Evolutionary conservation across 92 coral and sea anemone genomes (phyloP).

Genomic region (Actinostola sp.): DNA sequence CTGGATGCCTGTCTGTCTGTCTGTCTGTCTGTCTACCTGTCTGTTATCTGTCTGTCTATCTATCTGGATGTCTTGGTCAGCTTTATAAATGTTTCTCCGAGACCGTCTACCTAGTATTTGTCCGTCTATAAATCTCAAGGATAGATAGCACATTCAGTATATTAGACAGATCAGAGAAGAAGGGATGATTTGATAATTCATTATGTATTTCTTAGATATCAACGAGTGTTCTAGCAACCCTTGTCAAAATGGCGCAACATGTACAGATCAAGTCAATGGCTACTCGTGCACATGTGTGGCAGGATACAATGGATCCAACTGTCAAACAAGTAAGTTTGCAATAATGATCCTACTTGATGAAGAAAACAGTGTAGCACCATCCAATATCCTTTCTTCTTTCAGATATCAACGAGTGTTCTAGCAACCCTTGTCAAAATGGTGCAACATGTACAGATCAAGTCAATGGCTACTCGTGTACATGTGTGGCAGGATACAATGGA

Average conservation of each 20-base stretch:
- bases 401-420: conserved; percentile 18
- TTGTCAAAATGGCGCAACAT: conserved; percentile 23
- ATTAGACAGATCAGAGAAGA: no score
- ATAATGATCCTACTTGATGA: not conserved
- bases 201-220: not conserved
- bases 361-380: not conserved
- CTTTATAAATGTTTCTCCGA: no score
- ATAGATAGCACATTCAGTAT: no score
- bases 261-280: conserved; percentile 28
- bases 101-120: no score
- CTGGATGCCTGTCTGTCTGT: no score
- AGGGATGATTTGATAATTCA: no score
- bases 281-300: conserved; percentile 13
- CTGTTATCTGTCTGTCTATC: no score
- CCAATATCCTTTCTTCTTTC: not conserved
- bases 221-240: conserved; percentile 10
- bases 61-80: no score
- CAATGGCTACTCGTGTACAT: conserved; percentile 30
- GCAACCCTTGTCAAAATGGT: conserved; percentile 20
- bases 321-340: conserved; percentile 18
- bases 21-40: no score
- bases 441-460: conserved; percentile 30
- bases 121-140: no score
- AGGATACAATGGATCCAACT: conserved; percentile 19
- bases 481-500: conserved; percentile 23